These are phyloP conservation scores for Uloborus diversus DNA, from an alignment of 1,140 invertebrate species.

Conservation along the genomic window DNA sequence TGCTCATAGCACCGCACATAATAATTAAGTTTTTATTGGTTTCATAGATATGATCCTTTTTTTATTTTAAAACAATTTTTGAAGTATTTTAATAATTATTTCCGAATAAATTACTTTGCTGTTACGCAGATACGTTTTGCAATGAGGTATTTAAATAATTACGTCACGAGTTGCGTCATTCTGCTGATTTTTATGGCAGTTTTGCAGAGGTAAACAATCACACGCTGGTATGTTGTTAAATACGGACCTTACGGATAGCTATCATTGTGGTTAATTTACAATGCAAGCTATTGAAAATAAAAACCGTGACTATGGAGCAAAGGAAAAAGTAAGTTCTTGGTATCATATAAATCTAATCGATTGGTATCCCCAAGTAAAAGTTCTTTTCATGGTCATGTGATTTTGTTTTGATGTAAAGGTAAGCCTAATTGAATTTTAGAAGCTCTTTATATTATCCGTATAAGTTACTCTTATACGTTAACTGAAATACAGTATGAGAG, in stretches of 20 bases:
- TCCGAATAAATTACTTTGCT: too few species aligned
- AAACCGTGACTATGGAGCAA: slow-evolving; percentile 35
- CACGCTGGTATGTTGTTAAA: slow-evolving; percentile 57
- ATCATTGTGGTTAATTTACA: slow-evolving; percentile 48
- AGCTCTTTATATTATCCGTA: too few species aligned
- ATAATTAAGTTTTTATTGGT: background rate
- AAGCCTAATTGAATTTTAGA: slow-evolving; percentile 42
- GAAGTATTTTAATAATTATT: too few species aligned
- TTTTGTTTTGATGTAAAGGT: slow-evolving; percentile 54
- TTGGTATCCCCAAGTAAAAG: background rate
- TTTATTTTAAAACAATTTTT: too few species aligned
- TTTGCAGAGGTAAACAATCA: slow-evolving; percentile 57
- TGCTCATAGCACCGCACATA: background rate
- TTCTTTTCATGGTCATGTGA: slow-evolving; percentile 45
- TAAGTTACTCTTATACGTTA: too few species aligned
- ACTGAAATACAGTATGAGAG: too few species aligned
- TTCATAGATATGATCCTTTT: too few species aligned
- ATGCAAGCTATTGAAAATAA: slow-evolving; percentile 55
- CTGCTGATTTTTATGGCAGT: slow-evolving; percentile 54
- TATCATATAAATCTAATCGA: too few species aligned
- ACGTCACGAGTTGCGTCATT: slow-evolving; percentile 54
- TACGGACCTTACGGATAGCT: slow-evolving; percentile 25
- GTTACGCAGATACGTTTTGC: too few species aligned
- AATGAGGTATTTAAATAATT: too few species aligned
- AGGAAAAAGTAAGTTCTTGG: slow-evolving; percentile 42